These are phyloP conservation scores for Cataglyphis albicans DNA, from an alignment of 2,888 invertebrate genomes.

Conservation along the genomic window DNA sequence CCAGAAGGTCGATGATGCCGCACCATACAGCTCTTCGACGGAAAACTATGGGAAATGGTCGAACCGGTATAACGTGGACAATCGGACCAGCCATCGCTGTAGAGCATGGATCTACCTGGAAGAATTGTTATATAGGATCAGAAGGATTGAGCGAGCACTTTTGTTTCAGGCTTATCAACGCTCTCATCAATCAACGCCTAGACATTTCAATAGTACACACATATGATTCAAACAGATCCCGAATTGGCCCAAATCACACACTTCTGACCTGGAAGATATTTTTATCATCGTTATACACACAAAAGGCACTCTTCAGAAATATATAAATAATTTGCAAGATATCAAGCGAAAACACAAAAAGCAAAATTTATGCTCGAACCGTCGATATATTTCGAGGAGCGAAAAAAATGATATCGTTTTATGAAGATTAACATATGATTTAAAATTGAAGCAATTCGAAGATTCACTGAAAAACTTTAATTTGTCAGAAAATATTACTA, in stretches of 20 bases:
- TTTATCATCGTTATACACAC: constrained; percentile 16
- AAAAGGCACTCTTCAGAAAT: neutral
- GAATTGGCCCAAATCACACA: neutral
- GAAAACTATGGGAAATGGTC: constrained; percentile 65
- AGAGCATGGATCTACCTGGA: constrained; percentile 73
- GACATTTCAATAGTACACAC: constrained; percentile 29
- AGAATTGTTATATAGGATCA: constrained; percentile 71
- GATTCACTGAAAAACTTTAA: neutral
- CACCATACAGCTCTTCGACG: constrained; percentile 76
- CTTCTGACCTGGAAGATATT: constrained; percentile 20
- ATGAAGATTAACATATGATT: neutral
- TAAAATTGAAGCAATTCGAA: neutral
- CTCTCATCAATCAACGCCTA: constrained; percentile 27
- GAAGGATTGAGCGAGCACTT: constrained; percentile 29
- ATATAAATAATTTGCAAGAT: neutral
- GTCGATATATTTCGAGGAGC: neutral
- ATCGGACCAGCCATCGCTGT: constrained; percentile 71
- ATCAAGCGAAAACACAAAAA: constrained; percentile 44
- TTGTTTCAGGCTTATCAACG: neutral
- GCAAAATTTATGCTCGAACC: constrained; percentile 28
- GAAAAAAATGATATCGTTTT: neutral
- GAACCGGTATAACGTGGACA: constrained; percentile 72
- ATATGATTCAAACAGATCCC: constrained; percentile 8
- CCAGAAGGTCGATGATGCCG: constrained; percentile 82
- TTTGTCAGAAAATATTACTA: neutral